These are phyloP conservation scores for Pachyramphus minor DNA, from an alignment of 2,113 vertebrate species.

Conservation along the genomic window DNA sequence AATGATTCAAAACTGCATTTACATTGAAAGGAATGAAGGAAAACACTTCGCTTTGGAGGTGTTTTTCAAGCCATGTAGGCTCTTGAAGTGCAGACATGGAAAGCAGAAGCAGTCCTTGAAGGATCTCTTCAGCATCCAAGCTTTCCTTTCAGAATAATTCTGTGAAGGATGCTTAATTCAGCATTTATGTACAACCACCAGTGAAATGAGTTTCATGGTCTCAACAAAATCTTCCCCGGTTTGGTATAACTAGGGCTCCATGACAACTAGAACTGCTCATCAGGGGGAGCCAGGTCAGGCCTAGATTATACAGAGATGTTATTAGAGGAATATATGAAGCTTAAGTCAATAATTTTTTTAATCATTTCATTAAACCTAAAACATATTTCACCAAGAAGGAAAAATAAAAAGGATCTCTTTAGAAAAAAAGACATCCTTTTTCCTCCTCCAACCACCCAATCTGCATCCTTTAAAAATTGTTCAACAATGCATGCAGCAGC, in stretches of 20 bases:
- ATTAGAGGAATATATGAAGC: not conserved
- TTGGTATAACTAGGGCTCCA: not conserved
- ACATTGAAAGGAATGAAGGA: not conserved
- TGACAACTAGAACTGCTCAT: not conserved
- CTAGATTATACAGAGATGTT: not conserved
- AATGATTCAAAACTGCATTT: not conserved
- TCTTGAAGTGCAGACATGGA: not conserved
- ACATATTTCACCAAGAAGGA: not conserved
- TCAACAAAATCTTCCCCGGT: slow-evolving; percentile 2
- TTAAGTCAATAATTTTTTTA: not conserved
- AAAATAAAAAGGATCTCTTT: not conserved
- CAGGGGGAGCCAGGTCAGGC: not conserved
- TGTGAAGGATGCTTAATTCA: not conserved
- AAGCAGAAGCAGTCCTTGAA: not conserved
- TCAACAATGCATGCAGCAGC: slow-evolving; percentile 41
- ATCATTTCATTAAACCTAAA: slow-evolving; percentile 10
- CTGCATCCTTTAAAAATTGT: slow-evolving; percentile 48
- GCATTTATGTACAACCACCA: not conserved
- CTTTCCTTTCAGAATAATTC: not conserved
- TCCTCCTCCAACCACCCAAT: not conserved
- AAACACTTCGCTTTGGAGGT: not conserved
- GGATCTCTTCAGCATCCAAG: not conserved
- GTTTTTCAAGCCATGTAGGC: not conserved
- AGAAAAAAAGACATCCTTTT: slow-evolving; percentile 26
- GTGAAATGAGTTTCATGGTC: slow-evolving; percentile 2